Evolutionary conservation across 1,140 invertebrate genomes (phyloP), one percentile per base, ranked within the genome.

Genomic region (Drosophila gunungcola): DNA sequence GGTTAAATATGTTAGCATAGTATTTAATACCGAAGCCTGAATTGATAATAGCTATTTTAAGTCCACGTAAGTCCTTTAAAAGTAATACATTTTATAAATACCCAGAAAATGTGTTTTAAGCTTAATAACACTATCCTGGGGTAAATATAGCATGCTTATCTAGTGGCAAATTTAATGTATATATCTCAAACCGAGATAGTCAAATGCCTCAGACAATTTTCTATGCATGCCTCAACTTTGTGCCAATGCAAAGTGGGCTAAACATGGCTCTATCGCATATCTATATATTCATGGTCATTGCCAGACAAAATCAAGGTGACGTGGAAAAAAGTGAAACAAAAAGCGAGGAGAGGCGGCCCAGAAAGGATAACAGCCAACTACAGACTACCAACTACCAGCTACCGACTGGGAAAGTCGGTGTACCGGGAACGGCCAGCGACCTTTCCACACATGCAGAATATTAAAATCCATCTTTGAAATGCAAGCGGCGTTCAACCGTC

Each of bases 361-460:
- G 49, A 58, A 80, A 83, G 64, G 64, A 83, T 79, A 76, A 48
- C 69, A 58, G 63, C 43, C 62, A 56, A 45, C 48, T 56, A 34
- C 73, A 34, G 51, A 39, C 61, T 54, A 52, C 42, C 38, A 63
- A 38, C 29, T 52, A 27, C 25, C 25, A 13, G 4, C 46, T 62
- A 60, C 45, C 41, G 72, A 43, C 25, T 54, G 56, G 46, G 49
- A 25, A 49, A 58, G 51, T 60, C 36, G 36, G 61, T 68, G 76
- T 65, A 64, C 76, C 60, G 58, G 67, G 78, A 77, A 58, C 70
- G 84, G 84, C 57, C 84, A 80, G 84, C 84, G 84, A 89, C 84
- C 84, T 89, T 84, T 89, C 85, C 84, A 89, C 84, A 89, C 84
- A 89, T 89, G 84, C 84, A 89, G 84, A 89, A 89, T 89, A 89